phyloP scores from a whole-genome alignment of 2,113 vertebrate species.

The Corythoichthys intestinalis region DNA sequence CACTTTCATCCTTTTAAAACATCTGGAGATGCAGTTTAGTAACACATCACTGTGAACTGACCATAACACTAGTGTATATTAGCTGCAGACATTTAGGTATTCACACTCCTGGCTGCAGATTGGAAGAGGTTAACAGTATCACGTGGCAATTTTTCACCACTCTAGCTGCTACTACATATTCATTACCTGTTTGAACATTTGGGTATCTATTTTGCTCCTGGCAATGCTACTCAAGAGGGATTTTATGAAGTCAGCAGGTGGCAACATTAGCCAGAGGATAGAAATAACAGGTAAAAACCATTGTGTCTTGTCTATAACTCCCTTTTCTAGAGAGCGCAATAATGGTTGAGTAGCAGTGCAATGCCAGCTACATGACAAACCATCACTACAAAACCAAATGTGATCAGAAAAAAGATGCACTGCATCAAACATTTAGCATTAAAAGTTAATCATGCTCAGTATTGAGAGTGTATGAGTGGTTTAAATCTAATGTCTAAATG shows the following conservation, averaged over 20 bases:
- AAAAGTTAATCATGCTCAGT: not conserved
- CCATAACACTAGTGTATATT: slow-evolving; percentile 40
- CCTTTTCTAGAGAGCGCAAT: slow-evolving; percentile 39
- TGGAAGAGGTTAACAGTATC: slow-evolving; percentile 52
- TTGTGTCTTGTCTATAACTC: slow-evolving; percentile 32
- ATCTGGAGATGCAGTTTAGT: slow-evolving; percentile 39
- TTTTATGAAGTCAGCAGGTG: slow-evolving; percentile 81
- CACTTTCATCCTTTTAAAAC: slow-evolving; percentile 39
- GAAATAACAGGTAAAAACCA: slow-evolving; percentile 71
- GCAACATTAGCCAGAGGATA: slow-evolving; percentile 80
- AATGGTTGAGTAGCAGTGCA: slow-evolving; percentile 63
- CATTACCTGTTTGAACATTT: slow-evolving; percentile 54
- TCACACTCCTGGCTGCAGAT: slow-evolving; percentile 29
- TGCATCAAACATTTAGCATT: not conserved
- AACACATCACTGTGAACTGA: slow-evolving; percentile 35
- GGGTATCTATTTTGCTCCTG: slow-evolving; percentile 48
- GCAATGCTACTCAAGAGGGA: slow-evolving; percentile 51
- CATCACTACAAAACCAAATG: not conserved
- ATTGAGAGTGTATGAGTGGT: not conserved
- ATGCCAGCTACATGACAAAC: slow-evolving; percentile 55
- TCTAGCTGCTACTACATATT: slow-evolving; percentile 40
- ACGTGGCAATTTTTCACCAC: slow-evolving; percentile 54
- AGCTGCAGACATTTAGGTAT: slow-evolving; percentile 36
- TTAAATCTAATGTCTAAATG: not conserved
- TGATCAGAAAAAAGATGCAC: not conserved